These are phyloP conservation scores for Gastracanthus pulcherrimus DNA, from an alignment of 2,888 invertebrate genomes.

Conservation along the genomic window DNA sequence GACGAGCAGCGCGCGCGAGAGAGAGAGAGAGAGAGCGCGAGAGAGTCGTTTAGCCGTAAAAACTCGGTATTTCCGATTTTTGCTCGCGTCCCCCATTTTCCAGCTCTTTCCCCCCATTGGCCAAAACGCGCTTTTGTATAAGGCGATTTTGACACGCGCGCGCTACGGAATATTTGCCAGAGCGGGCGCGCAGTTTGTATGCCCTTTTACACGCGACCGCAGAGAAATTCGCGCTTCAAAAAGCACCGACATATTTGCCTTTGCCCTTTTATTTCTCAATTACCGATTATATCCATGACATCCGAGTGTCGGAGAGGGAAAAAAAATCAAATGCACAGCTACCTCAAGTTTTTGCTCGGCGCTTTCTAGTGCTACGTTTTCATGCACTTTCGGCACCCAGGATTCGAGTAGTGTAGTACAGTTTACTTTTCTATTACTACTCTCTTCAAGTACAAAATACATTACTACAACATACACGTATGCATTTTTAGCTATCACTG, in stretches of 20 bases:
- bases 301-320: neutral
- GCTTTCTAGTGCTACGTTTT: neutral
- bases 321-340: constrained; percentile 37
- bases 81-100: constrained; percentile 1
- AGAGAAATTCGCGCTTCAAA: constrained; percentile 48
- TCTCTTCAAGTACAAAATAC: too few species aligned
- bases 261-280: constrained; percentile 52
- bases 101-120: constrained; percentile 9
- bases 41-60: constrained; percentile 43
- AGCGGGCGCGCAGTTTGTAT: constrained; percentile 20
- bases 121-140: constrained; percentile 44
- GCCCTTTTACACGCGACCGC: constrained; percentile 44
- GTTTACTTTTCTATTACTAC: too few species aligned
- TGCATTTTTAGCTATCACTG: too few species aligned
- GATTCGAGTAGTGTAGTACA: too few species aligned
- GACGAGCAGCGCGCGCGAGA: neutral
- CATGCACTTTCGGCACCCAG: neutral
- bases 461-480: too few species aligned
- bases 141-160: constrained; percentile 32
- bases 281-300: constrained; percentile 52
- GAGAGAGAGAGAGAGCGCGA: neutral
- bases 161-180: neutral
- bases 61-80: constrained; percentile 34
- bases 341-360: neutral
- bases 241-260: constrained; percentile 38